Base-by-base conservation (phyloP, 2,797 vertebrate genomes). In the Brachymystax lenok region DNA sequence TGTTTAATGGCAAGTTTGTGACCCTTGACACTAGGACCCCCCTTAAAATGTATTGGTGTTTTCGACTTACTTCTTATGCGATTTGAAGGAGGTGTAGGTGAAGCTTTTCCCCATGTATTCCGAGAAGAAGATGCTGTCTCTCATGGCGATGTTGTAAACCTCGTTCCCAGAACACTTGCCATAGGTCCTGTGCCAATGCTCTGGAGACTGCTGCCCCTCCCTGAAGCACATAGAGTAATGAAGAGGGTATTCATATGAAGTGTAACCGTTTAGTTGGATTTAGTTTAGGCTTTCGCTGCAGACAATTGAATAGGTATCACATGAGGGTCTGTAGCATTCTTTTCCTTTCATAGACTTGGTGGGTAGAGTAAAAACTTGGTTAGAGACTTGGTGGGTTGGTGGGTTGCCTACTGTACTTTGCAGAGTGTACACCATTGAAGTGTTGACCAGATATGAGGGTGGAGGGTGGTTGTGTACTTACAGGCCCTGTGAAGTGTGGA, bases 401-500 rank as follows among this genome's bases (percentile, higher is more conserved):
- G 16, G 16, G 13, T 54, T 56, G 19, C n/a, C 59, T 35, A 30
- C 54, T 73, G 19, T 73, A 30, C n/a, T 40, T 19, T 67, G 6
- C 17, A 33, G 12, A 24, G 16, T 51, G 50, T 24, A 35, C 3
- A 64, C 61, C 24, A 64, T 19, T 64, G 61, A 24, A 4, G 21
- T 64, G 61, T 24, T 21, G 61, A 64, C 61, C 7, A 46, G 40
- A 1, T 27, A 27, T 64, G 12, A 64, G 61, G 8, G 6, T 24
- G 8, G 8, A 14, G 13, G 4, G 28, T 67, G 30, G 17, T 33
- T 30, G 46, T 75, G 51, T 72, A 92, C 97, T 94, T 93, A 98
- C 97, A 97, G 95, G 91, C 97, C 97, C 0, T 96, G 94, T 80
- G 97, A 98, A 1, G 97, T 98, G 91, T 98, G 97, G 50, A 98